Conservation (phyloP, 2,888 invertebrate genomes). For the Eristalis intricaria region DNA sequence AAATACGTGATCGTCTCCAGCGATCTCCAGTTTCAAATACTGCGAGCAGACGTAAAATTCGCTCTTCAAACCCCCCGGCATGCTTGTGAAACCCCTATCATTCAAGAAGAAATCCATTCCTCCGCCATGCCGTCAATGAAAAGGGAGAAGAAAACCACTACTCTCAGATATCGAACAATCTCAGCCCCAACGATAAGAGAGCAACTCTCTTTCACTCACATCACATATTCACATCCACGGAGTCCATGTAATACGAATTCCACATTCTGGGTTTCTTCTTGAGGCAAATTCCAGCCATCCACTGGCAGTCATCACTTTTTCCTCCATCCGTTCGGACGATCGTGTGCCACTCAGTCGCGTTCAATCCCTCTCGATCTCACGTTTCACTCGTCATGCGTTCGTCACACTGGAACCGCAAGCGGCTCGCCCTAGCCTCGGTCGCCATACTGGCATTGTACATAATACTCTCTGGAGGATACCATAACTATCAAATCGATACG, state of each 20-base stretch:
- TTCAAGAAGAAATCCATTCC: neutral
- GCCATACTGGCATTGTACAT: slow-evolving; percentile 74
- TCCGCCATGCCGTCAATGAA: neutral
- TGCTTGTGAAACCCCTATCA: neutral
- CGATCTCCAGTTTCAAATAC: too few relatives aligned
- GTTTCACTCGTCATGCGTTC: slow-evolving; percentile 44
- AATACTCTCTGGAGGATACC: slow-evolving; percentile 77
- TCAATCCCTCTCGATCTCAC: neutral
- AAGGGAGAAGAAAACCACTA: neutral
- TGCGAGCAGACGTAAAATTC: too few relatives aligned
- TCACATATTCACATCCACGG: neutral
- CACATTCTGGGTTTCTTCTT: neutral
- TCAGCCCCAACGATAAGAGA: neutral
- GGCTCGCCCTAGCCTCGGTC: slow-evolving; percentile 21
- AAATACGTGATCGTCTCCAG: too few relatives aligned
- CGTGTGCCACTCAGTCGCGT: neutral
- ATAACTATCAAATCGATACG: slow-evolving; percentile 82
- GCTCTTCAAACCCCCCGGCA: too few relatives aligned
- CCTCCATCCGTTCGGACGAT: slow-evolving; percentile 29
- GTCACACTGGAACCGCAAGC: slow-evolving; percentile 54
- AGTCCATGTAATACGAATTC: neutral
- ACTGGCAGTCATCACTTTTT: slow-evolving; percentile 28
- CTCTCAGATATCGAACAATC: neutral
- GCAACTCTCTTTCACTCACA: neutral
- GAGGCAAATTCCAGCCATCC: slow-evolving; percentile 5